A percentile compares a stretch with the other conserved stretches of the same genome.
Evolutionary conservation across 2,888 invertebrate species (phyloP).

Genomic region (Zygothrica quintamaculata): DNA sequence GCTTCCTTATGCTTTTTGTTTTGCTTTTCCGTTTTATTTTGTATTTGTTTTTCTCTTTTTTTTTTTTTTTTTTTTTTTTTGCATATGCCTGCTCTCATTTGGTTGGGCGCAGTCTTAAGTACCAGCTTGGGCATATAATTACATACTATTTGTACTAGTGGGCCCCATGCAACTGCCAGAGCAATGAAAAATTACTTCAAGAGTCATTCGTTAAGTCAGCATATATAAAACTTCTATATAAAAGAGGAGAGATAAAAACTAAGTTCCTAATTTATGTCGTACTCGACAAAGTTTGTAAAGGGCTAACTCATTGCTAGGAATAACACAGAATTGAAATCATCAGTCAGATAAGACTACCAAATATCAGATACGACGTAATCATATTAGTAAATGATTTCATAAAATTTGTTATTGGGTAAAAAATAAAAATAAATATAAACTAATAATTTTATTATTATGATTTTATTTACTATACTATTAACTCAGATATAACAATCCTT

Average conservation of each 20-base stretch:
- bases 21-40: slow-evolving; percentile 4
- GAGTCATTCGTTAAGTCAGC: slow-evolving; percentile 32
- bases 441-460: no score
- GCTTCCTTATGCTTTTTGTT: slow-evolving; percentile 42
- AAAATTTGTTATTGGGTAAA: no score
- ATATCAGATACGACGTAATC: background rate
- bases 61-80: slow-evolving; percentile 18
- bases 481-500: no score
- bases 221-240: slow-evolving; percentile 32
- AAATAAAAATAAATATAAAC: no score
- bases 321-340: background rate
- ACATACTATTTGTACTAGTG: slow-evolving; percentile 34
- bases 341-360: background rate
- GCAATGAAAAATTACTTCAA: slow-evolving; percentile 58
- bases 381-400: no score
- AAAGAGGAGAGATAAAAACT: slow-evolving; percentile 3
- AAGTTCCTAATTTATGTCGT: slow-evolving; percentile 31
- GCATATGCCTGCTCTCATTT: slow-evolving; percentile 60
- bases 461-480: no score
- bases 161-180: slow-evolving; percentile 44
- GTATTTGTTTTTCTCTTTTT: slow-evolving; percentile 22
- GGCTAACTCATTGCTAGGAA: slow-evolving; percentile 7
- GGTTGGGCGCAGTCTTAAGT: slow-evolving; percentile 66
- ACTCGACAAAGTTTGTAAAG: slow-evolving; percentile 16
- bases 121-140: slow-evolving; percentile 62